Percentiles rank a stretch among this genome's conserved stretches.
Conservation (phyloP, 2,797 vertebrate species). For the Podargus strigoides region DNA sequence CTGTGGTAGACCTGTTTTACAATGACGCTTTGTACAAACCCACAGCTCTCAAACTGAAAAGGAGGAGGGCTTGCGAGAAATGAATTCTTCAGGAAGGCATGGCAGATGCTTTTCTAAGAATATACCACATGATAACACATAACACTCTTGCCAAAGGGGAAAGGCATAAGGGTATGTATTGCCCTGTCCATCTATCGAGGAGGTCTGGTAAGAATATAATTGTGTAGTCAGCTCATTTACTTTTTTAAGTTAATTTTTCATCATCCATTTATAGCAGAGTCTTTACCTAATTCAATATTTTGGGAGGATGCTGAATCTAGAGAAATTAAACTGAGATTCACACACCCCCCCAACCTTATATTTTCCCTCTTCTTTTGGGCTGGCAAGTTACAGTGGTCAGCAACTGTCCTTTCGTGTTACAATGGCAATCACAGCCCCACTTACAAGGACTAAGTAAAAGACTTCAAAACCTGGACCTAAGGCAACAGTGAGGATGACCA, state of each 20-base stretch:
- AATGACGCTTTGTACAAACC: not conserved
- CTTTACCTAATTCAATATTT: not conserved
- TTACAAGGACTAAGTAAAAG: not conserved
- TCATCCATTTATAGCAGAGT: not conserved
- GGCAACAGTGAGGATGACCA: not conserved
- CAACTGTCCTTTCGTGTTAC: not conserved
- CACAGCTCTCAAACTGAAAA: constrained; percentile 34
- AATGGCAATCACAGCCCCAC: not conserved
- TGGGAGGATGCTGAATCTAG: not conserved
- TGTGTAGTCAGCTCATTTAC: not conserved
- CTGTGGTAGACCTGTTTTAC: constrained; percentile 34
- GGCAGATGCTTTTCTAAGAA: constrained; percentile 58
- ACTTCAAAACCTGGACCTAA: not conserved
- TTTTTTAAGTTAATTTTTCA: not conserved
- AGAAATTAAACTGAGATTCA: not conserved
- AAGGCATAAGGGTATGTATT: not conserved
- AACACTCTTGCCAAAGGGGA: not conserved
- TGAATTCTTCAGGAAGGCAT: constrained; percentile 29
- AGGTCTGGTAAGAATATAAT: not conserved
- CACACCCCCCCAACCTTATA: not conserved
- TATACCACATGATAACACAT: not conserved
- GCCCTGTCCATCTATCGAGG: not conserved
- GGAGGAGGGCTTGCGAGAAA: constrained; percentile 15
- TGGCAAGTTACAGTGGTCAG: not conserved
- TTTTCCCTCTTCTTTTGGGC: not conserved